Conservation (phyloP, 1,140 invertebrate genomes). For the Drosophila grimshawi region DNA sequence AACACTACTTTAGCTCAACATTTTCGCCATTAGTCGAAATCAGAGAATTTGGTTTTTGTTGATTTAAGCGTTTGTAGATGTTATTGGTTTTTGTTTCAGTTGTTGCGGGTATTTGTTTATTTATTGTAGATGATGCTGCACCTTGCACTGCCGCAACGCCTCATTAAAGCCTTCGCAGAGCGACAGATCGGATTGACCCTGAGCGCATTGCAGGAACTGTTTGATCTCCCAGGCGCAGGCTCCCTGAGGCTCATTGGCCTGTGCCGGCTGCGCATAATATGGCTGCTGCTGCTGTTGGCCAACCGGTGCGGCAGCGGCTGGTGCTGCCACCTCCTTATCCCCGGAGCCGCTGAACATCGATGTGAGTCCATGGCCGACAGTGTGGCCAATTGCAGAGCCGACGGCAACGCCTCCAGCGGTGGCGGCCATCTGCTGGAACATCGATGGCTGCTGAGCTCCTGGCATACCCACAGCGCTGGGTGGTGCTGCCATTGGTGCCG, state of each 20-base stretch:
- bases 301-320: constrained; percentile 79
- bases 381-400: constrained; percentile 94
- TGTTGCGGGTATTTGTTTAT: neutral
- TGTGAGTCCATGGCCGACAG: constrained; percentile 93
- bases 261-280: constrained; percentile 79
- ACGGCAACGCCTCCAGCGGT: constrained; percentile 96
- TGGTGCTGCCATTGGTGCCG: constrained; percentile 72
- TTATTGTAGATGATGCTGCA: constrained; percentile 81
- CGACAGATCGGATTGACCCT: constrained; percentile 92
- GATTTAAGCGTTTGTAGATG: constrained; percentile 19
- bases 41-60: constrained; percentile 6
- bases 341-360: constrained; percentile 92
- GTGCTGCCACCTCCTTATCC: constrained; percentile 85
- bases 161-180: constrained; percentile 97
- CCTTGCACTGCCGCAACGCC: constrained; percentile 95
- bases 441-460: constrained; percentile 79
- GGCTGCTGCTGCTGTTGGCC: constrained; percentile 73
- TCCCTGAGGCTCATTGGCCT: constrained; percentile 86
- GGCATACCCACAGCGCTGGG: constrained; percentile 77
- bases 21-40: constrained; percentile 42
- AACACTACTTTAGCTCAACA: constrained; percentile 45
- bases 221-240: constrained; percentile 95
- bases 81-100: constrained; percentile 5
- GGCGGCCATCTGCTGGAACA: constrained; percentile 91
- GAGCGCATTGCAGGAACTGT: constrained; percentile 95